Base-by-base conservation (phyloP, 2,797 vertebrate genomes). In the Myotis daubentonii region DNA sequence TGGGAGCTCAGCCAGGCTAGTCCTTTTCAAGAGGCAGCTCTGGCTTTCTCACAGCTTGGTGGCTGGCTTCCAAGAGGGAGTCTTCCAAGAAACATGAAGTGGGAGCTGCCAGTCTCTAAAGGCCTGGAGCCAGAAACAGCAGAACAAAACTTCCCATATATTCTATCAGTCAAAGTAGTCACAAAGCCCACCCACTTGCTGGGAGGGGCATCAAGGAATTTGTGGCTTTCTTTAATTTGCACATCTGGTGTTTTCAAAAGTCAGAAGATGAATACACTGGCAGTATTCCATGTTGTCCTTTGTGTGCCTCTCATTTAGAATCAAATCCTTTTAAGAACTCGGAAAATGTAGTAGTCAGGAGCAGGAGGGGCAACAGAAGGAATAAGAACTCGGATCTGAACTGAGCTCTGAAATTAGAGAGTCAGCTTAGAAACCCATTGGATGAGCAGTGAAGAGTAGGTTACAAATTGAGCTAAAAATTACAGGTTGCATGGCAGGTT, bases 71-170 rank as follows among this genome's bases (percentile, higher is more conserved):
- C 90, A 94, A 88, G 33, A 86, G 55, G 25, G 19, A 94, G 12
- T n/a, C 30, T 80, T 95, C 57, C 74, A 86, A 80, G 51, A 96
- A 95, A 76, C 44, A 74, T 49, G 74, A 72, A 94, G 65, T 87
- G 6, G 68, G 70, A 93, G 41, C 75, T 95, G 66, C 66, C 75
- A 95, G 13, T 60, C 44, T 87, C 60, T 36, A 30, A 49, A 75
- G 72, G 16, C 65, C 47, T 85, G 23, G 80, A 94, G 80, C 65
- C 79, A 94, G 91, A 91, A 96, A 41, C 7, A 95, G 33, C 79
- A 89, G 11, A 87, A 44, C 38, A 53, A 80, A 89, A 36, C 38
- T 74, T 72, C 51, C 41, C 90, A 8, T 75, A 51, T 36, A 85
- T 70, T 83, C 79, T 86, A 33, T 83, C n/a, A 72, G 38, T 79